Conservation (phyloP, 2,888 invertebrate species). For the Chaetogeoica ovagalla region DNA sequence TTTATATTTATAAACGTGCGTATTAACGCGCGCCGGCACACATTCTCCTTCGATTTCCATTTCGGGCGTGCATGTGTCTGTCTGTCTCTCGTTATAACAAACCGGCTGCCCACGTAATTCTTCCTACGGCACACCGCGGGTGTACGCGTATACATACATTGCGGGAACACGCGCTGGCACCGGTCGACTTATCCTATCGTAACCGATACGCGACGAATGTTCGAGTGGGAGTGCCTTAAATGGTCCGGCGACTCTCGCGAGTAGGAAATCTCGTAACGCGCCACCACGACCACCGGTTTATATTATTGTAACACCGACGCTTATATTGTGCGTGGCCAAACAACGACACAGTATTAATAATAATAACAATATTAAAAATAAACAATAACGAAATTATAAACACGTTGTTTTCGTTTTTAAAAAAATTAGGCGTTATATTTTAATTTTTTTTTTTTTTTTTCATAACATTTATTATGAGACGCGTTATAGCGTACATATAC, state of each 20-base stretch:
- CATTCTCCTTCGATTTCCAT: constrained; percentile 51
- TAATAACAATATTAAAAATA: no score
- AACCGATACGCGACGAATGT: constrained; percentile 4
- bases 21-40: neutral
- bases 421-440: no score
- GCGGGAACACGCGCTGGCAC: neutral
- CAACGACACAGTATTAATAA: neutral
- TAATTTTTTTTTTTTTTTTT: no score
- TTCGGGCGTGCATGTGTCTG: constrained; percentile 26
- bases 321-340: neutral
- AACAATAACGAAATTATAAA: no score
- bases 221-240: constrained; percentile 51
- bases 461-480: no score
- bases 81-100: constrained; percentile 16
- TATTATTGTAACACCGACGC: neutral
- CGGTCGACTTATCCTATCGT: neutral
- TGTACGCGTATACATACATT: no score
- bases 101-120: constrained; percentile 40
- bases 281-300: constrained; percentile 38
- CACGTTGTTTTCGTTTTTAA: no score
- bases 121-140: neutral
- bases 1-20: constrained; percentile 26
- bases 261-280: constrained; percentile 42
- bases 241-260: constrained; percentile 25
- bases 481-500: no score